These are phyloP conservation scores for Himalopsyche anomala DNA, from an alignment of 2,888 invertebrate species.

Conservation along the genomic window DNA sequence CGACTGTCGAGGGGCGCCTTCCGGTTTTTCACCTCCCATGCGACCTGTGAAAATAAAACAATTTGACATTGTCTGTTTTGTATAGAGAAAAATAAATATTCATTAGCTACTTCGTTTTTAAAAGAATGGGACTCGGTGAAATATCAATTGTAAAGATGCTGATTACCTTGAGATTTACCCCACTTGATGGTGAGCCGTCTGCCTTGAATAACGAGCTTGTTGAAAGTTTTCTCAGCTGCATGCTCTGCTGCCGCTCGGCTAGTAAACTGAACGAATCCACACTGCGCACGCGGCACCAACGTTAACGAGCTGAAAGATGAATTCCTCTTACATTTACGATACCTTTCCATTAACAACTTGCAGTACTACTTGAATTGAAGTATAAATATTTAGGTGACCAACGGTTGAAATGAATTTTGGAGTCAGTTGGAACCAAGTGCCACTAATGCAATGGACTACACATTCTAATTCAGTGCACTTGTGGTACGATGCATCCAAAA, in stretches of 20 bases:
- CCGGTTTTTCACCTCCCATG: conserved; percentile 74
- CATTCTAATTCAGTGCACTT: too few species aligned
- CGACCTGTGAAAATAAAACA: conserved; percentile 69
- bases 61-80: too few species aligned
- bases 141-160: background rate
- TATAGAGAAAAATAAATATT: background rate
- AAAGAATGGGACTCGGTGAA: too few species aligned
- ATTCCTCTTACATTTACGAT: background rate
- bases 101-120: too few species aligned
- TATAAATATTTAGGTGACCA: too few species aligned
- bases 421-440: too few species aligned
- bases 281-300: conserved; percentile 93
- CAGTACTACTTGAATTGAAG: too few species aligned
- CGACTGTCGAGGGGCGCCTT: conserved; percentile 68
- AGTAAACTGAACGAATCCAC: conserved; percentile 98
- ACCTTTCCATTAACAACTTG: too few species aligned
- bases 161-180: conserved; percentile 93
- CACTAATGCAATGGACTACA: too few species aligned
- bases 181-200: conserved; percentile 97
- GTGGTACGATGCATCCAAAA: too few species aligned
- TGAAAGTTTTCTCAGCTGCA: conserved; percentile 97
- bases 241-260: conserved; percentile 92
- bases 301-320: conserved; percentile 81
- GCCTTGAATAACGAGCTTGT: conserved; percentile 89
- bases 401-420: too few species aligned